These are phyloP conservation scores for Athrips mouffetella DNA, from an alignment of 2,888 invertebrate genomes.

Conservation along the genomic window DNA sequence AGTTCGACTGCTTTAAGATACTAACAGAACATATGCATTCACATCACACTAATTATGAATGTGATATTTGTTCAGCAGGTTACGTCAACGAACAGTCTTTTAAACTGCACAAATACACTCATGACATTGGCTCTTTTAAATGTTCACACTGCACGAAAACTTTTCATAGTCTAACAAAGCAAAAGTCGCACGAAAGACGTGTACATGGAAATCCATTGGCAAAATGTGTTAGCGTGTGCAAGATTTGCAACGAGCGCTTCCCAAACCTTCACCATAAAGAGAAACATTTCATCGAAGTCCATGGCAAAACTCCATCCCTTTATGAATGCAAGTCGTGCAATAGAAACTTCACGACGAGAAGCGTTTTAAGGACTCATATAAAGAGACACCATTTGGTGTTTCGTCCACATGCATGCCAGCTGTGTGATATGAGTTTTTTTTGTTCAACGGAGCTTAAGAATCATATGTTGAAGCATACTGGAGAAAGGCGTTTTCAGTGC, in stretches of 20 bases:
- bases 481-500: constrained; percentile 47
- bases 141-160: constrained; percentile 47
- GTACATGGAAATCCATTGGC: constrained; percentile 29
- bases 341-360: no score
- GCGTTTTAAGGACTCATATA: no score
- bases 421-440: constrained; percentile 56
- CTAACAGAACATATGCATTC: no score
- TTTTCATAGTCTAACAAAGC: constrained; percentile 32
- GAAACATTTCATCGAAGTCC: constrained; percentile 33
- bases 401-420: no score
- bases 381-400: no score
- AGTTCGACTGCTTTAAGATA: no score
- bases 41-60: no score
- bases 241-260: constrained; percentile 34
- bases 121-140: constrained; percentile 35
- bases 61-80: constrained; percentile 34
- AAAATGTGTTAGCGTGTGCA: constrained; percentile 50
- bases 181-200: constrained; percentile 25
- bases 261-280: no score
- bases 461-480: constrained; percentile 50
- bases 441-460: constrained; percentile 29
- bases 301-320: no score
- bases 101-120: background rate
- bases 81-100: constrained; percentile 26
- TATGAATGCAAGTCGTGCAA: no score